Evolutionary conservation across 2,113 vertebrate genomes (phyloP), one percentile per base, ranked within the genome.

Genomic region (Sylvietta virens): DNA sequence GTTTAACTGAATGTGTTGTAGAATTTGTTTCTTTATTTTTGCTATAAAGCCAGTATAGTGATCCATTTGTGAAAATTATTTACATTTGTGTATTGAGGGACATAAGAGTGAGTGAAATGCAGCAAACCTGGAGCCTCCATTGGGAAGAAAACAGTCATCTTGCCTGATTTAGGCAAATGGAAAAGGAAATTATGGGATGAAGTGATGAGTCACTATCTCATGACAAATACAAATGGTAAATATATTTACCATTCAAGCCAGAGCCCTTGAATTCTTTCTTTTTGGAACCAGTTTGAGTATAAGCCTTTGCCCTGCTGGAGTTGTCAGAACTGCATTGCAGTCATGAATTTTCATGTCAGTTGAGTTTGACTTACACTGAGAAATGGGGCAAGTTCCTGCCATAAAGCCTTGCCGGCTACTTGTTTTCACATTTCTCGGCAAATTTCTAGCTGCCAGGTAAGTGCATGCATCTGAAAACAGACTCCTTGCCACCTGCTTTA

Each of bases 151-250:
- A 18, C 3, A 44, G 44, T 91, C 80, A 62, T 86, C 42, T 62
- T 79, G 79, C 17, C 61, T 74, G 79, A 76, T 80, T 67, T 40
- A 81, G n/a, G 65, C 66, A 74, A 37, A 83, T 71, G 86, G 86
- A 95, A 92, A 82, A 89, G 83, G 81, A 95, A 94, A 87, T 76
- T 79, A 71, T 6, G 57, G 74, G 50, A 65, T 81, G 60, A 96
- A 93, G 47, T 56, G 50, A 51, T 88, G 74, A 95, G 62, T 91
- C 86, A 87, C 33, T 42, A 39, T 80, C 61, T 91, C 39, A 14
- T 91, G 94, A 45, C 70, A 76, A 54, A 76, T 69, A 61, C 8
- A 47, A 76, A 54, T 53, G 42, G 62, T 90, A 54, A 72, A 89
- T 70, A 30, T 26, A 39, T 76, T 87, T 88, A 48, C 73, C 5